These are phyloP conservation scores for Cynaeus angustus DNA, from an alignment of 2,888 invertebrate species.

Conservation along the genomic window DNA sequence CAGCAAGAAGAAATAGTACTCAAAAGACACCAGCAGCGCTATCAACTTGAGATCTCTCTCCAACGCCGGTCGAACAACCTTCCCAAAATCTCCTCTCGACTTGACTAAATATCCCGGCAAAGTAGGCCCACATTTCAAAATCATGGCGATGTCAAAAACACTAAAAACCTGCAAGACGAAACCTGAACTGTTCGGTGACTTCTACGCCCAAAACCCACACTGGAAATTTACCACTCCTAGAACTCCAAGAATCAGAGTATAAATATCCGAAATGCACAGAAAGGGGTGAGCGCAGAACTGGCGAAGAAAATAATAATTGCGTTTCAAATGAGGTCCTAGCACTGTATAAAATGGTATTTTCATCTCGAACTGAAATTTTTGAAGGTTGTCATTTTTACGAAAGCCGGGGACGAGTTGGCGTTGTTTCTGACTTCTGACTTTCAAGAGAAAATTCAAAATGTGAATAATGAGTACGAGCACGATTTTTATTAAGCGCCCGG, in stretches of 20 bases:
- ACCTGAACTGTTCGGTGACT: conserved; percentile 25
- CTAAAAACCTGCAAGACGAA: conserved; percentile 63
- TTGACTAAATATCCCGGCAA: conserved; percentile 64
- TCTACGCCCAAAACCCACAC: conserved; percentile 2
- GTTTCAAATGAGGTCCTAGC: conserved; percentile 60
- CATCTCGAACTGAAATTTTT: conserved; percentile 57
- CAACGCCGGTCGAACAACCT: conserved; percentile 62
- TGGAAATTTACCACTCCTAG: conserved; percentile 61
- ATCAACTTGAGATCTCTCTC: conserved; percentile 69
- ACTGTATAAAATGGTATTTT: conserved; percentile 64
- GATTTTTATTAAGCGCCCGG: conserved; percentile 60
- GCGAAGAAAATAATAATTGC: conserved; percentile 58
- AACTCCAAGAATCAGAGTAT: conserved; percentile 65
- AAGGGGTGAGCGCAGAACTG: conserved; percentile 62
- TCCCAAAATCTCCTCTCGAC: conserved; percentile 60
- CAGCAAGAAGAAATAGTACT: conserved; percentile 66
- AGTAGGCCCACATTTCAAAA: conserved; percentile 65
- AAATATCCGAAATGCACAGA: conserved; percentile 62
- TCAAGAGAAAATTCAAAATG: conserved; percentile 8
- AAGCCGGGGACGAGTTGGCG: too few relatives aligned
- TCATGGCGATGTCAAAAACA: conserved; percentile 65
- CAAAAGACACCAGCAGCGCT: conserved; percentile 65
- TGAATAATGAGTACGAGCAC: conserved; percentile 62
- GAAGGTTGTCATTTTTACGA: conserved; percentile 36
- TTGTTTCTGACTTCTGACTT: conserved; percentile 35